Conservation (phyloP, 2,113 vertebrate genomes). For the Synchiropus splendidus region DNA sequence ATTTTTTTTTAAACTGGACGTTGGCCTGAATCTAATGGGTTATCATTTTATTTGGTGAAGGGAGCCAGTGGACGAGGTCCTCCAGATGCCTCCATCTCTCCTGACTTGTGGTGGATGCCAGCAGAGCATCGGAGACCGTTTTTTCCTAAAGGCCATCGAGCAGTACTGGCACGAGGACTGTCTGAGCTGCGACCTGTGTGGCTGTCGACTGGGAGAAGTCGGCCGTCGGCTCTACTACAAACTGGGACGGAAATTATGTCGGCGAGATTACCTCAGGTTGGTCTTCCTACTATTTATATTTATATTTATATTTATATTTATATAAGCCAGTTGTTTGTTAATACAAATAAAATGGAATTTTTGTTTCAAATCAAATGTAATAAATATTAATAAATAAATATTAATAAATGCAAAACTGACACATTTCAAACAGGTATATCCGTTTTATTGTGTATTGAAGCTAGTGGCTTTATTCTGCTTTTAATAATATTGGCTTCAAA, state of each 20-base stretch:
- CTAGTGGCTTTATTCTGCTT: background rate
- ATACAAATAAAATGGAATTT: background rate
- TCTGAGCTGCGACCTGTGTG: conserved; percentile 95
- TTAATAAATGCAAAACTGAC: too few species aligned
- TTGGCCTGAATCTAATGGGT: too few species aligned
- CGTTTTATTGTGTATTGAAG: background rate
- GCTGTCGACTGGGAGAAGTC: conserved; percentile 91
- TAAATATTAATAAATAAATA: background rate
- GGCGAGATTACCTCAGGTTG: conserved; percentile 96
- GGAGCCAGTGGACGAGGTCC: conserved; percentile 94
- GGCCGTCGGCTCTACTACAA: conserved; percentile 94
- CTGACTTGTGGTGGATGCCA: conserved; percentile 95
- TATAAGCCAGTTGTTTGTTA: background rate
- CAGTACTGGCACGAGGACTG: conserved; percentile 99
- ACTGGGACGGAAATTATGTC: conserved; percentile 90
- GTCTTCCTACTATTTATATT: conserved; percentile 1
- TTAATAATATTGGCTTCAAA: too few species aligned
- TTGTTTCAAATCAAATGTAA: too few species aligned
- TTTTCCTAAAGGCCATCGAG: conserved; percentile 97
- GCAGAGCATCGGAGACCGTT: conserved; percentile 96
- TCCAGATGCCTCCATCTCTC: conserved; percentile 91
- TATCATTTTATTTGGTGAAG: conserved; percentile 49
- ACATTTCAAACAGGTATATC: too few species aligned
- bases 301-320: background rate
- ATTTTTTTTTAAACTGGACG: too few species aligned